Conservation (phyloP, 2,888 invertebrate genomes). For the Euplagia quadripunctaria region DNA sequence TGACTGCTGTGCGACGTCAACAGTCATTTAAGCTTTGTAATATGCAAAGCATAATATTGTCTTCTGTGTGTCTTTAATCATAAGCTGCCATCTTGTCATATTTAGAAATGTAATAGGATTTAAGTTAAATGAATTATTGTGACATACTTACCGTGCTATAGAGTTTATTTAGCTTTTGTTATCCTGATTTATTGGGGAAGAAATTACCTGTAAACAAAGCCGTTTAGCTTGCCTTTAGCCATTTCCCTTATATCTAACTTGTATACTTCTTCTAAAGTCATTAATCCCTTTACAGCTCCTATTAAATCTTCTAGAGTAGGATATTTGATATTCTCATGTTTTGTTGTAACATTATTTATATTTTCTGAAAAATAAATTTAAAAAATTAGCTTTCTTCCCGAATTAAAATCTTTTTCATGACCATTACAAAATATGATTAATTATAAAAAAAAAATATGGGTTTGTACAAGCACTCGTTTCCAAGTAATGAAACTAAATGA, state of each 20-base stretch:
- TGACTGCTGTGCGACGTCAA: neutral
- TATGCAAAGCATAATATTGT: neutral
- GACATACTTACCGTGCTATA: too few relatives aligned
- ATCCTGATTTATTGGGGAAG: neutral
- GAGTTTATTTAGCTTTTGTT: neutral
- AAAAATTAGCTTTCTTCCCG: neutral
- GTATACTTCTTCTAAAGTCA: constrained; percentile 11
- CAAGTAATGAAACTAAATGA: too few relatives aligned
- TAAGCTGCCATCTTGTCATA: too few relatives aligned
- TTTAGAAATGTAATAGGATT: too few relatives aligned
- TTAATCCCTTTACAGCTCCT: constrained; percentile 12
- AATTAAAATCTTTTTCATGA: neutral
- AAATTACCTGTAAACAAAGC: neutral
- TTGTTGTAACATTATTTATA: neutral
- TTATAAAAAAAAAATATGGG: too few relatives aligned
- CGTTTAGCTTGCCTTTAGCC: constrained; percentile 9
- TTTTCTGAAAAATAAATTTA: neutral
- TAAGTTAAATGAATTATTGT: too few relatives aligned
- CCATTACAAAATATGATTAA: too few relatives aligned
- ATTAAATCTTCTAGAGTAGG: constrained; percentile 10
- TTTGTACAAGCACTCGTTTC: neutral
- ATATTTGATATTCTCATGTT: neutral
- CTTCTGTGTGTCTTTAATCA: too few relatives aligned
- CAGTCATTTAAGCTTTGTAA: neutral
- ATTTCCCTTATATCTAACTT: constrained; percentile 12